Evolutionary conservation across 2,888 invertebrate genomes (phyloP).

Genomic region (Crioceris asparagi): DNA sequence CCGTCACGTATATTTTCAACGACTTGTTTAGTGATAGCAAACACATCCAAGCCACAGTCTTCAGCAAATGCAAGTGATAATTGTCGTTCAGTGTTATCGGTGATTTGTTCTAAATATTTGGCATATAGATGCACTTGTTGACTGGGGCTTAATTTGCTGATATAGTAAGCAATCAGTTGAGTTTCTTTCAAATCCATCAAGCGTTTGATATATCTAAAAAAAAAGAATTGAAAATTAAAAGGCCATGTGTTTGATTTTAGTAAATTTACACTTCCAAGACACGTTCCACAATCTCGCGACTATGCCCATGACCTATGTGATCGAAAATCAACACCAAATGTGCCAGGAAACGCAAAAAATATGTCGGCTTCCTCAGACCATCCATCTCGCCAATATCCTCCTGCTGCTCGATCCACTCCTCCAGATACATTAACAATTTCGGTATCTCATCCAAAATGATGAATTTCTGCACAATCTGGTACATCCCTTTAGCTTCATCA

Average conservation of each 20-base stretch:
- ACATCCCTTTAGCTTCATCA: constrained; percentile 51
- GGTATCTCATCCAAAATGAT: constrained; percentile 75
- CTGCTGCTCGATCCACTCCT: constrained; percentile 50
- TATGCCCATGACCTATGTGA: constrained; percentile 61
- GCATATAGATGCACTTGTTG: constrained; percentile 53
- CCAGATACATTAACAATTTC: constrained; percentile 59
- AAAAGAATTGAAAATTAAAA: not conserved
- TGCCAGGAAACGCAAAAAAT: constrained; percentile 69
- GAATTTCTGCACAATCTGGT: constrained; percentile 72
- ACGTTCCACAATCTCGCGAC: constrained; percentile 60
- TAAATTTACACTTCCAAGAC: constrained; percentile 58
- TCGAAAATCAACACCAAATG: constrained; percentile 78
- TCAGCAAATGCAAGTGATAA: constrained; percentile 60
- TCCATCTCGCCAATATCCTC: too few relatives aligned
- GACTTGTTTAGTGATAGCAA: constrained; percentile 70
- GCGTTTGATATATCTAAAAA: constrained; percentile 48
- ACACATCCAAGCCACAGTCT: constrained; percentile 69
- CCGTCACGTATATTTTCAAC: constrained; percentile 64
- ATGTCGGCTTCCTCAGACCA: constrained; percentile 38
- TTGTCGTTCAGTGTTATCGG: constrained; percentile 52
- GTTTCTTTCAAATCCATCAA: constrained; percentile 66
- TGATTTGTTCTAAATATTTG: constrained; percentile 56
- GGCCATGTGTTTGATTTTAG: not conserved
- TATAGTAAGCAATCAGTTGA: constrained; percentile 74
- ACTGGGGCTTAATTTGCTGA: constrained; percentile 60